Base-by-base conservation (phyloP, 2,888 invertebrate genomes). In the Blastobasis lacticolella region DNA sequence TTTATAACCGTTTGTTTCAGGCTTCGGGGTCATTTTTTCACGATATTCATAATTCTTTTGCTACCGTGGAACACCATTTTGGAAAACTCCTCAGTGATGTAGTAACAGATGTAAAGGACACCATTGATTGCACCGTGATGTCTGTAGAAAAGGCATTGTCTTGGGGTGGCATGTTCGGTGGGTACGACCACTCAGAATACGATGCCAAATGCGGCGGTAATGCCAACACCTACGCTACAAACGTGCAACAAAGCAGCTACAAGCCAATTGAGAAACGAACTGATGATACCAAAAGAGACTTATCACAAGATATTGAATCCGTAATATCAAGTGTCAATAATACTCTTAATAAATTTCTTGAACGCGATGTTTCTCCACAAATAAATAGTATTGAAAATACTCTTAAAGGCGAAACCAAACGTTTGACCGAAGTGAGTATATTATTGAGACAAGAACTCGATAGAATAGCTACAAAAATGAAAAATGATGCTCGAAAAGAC, bases 91-190 rank as follows among this genome's bases (percentile, higher is more conserved):
- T 85, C n/a, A 71, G 60, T 54, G 77, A 81, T 52, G 81, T 83
- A 38, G 75, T 76, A 7, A 63, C 67, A 41, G 85, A 85, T 57
- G 70, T 84, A n/a, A 73, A 69, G 56, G 75, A 76, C 37, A 79
- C 80, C 2, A 70, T 82, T 38, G 78, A 81, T 44, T 84, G 85
- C 55, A 80, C 85, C 4, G 66, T 85, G 55, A 63, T 78, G 42
- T 79, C 82, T 0, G 73, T 85, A 38, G 79, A 81, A 63, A 65
- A 77, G 58, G 76, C 71, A n/a, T 55, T 81, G 41, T 58, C 64
- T 4, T 54, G 67, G 6, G 64, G 64, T 47, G 65, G 69, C 1
- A 46, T 67, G 41, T 61, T 62, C 10, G 54, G 57, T 10, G 62
- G 63, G 45, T 23, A 23, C 23, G 23, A 23, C 23, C 52, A 62